A percentile compares a stretch with the other conserved stretches of the same genome.
phyloP scores from a whole-genome alignment of 2,797 vertebrate genomes.

The Pygocentrus nattereri region DNA sequence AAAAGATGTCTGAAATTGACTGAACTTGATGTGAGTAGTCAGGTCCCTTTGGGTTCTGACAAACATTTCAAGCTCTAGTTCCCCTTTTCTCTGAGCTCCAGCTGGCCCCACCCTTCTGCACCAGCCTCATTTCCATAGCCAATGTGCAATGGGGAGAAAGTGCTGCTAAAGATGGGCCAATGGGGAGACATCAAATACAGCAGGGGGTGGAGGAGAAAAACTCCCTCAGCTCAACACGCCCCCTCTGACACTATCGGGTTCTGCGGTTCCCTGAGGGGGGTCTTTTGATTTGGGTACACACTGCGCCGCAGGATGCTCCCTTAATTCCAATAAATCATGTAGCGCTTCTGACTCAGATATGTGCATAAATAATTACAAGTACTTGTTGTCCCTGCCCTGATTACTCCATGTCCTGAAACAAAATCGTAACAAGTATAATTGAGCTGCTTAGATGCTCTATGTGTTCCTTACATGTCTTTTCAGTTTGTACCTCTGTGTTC shows the following conservation, averaged over 20 bases:
- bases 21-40: neutral
- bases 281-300: conserved; percentile 54
- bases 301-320: conserved; percentile 55
- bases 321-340: conserved; percentile 58
- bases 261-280: conserved; percentile 32
- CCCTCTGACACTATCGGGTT: conserved; percentile 47
- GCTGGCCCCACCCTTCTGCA: conserved; percentile 47
- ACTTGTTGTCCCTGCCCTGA: conserved; percentile 38
- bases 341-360: conserved; percentile 60
- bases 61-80: neutral
- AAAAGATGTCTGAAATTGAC: no score
- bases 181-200: conserved; percentile 40
- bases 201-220: conserved; percentile 26
- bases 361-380: conserved; percentile 64
- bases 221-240: conserved; percentile 20
- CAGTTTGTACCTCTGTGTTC: neutral
- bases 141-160: conserved; percentile 52
- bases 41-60: neutral
- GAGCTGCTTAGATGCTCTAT: conserved; percentile 6
- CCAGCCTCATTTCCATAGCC: conserved; percentile 66
- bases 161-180: conserved; percentile 35
- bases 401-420: conserved; percentile 34
- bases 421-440: conserved; percentile 3
- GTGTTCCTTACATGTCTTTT: neutral
- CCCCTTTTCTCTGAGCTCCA: conserved; percentile 17